A percentile compares a stretch with the other conserved stretches of the same genome.
phyloP scores from a whole-genome alignment of 2,113 vertebrate species.

The Coptodon bakossiorum region DNA sequence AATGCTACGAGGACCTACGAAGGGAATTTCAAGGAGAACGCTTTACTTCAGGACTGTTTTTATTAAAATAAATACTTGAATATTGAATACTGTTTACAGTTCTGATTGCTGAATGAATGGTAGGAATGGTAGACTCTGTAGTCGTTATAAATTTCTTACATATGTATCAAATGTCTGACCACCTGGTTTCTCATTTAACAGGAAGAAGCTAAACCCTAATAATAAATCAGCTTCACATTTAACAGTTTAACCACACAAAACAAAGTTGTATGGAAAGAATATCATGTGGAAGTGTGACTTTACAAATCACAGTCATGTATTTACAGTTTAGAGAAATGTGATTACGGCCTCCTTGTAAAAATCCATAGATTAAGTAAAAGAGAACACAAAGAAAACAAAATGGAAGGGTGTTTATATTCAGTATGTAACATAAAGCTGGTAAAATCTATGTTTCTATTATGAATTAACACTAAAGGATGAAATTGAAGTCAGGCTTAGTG shows the following conservation, averaged over 20 bases:
- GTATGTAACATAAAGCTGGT: neutral
- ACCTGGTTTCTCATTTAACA: neutral
- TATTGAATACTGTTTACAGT: conserved; percentile 2
- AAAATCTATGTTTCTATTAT: neutral
- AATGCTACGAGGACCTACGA: neutral
- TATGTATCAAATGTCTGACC: neutral
- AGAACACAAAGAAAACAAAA: neutral
- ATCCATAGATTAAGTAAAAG: neutral
- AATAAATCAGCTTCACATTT: neutral
- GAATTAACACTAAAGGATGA: neutral
- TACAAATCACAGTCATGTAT: neutral
- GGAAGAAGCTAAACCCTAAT: neutral
- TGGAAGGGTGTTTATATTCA: neutral
- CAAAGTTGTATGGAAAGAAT: neutral
- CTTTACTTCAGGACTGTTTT: neutral
- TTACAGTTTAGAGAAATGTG: neutral
- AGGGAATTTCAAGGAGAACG: neutral
- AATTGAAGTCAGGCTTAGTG: neutral
- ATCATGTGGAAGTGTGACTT: neutral
- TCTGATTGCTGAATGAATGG: neutral
- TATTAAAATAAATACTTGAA: conserved; percentile 34
- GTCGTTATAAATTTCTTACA: neutral
- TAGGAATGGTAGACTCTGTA: neutral
- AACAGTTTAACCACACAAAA: neutral
- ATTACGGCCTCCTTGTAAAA: neutral